Evolutionary conservation across 2,888 invertebrate genomes (phyloP).

Genomic region (Trichogramma dendrolimi): DNA sequence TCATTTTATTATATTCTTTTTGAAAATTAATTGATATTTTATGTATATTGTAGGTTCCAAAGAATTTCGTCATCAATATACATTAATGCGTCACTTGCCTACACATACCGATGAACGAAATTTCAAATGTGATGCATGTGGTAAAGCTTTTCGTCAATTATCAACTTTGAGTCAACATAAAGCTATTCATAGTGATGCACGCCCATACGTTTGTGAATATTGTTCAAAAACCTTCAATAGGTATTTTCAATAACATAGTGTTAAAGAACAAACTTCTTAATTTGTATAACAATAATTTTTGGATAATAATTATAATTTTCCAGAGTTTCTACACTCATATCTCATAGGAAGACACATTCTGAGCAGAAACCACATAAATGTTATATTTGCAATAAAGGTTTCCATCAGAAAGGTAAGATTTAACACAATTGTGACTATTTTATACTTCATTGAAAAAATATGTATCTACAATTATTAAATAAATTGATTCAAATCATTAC

Average conservation of each 20-base stretch:
- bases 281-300: neutral
- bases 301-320: neutral
- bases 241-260: slow-evolving; percentile 29
- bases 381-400: slow-evolving; percentile 71
- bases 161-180: slow-evolving; percentile 73
- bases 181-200: slow-evolving; percentile 72
- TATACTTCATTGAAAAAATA: too few species aligned
- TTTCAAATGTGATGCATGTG: slow-evolving; percentile 69
- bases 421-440: too few species aligned
- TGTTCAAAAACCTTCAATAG: slow-evolving; percentile 74
- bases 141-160: slow-evolving; percentile 71
- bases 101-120: slow-evolving; percentile 75
- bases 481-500: too few species aligned
- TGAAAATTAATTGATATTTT: too few species aligned
- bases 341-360: slow-evolving; percentile 74
- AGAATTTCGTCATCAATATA: slow-evolving; percentile 74
- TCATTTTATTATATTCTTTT: too few species aligned
- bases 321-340: slow-evolving; percentile 73
- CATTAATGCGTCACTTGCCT: slow-evolving; percentile 70
- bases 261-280: slow-evolving; percentile 11
- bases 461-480: too few species aligned
- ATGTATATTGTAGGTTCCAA: slow-evolving; percentile 57
- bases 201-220: slow-evolving; percentile 70
- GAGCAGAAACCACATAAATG: slow-evolving; percentile 71
- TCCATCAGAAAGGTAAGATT: slow-evolving; percentile 71